phyloP scores from a whole-genome alignment of 2,113 vertebrate species.

The Thunnus thynnus region DNA sequence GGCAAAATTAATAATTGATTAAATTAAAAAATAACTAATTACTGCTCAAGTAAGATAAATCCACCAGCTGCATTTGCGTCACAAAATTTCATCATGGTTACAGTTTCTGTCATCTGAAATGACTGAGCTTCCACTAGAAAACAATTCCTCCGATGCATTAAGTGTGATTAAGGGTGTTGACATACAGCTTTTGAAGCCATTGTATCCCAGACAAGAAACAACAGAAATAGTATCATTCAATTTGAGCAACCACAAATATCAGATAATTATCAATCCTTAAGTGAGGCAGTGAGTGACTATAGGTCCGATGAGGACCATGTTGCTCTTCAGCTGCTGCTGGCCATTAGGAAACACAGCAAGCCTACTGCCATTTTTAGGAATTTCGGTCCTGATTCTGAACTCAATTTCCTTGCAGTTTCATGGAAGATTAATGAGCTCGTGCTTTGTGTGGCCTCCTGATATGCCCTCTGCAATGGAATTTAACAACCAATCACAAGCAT shows the following conservation, averaged over 20 bases:
- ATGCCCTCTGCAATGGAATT: slow-evolving; percentile 65
- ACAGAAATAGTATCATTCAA: slow-evolving; percentile 4
- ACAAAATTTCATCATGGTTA: neutral
- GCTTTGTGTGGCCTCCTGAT: slow-evolving; percentile 71
- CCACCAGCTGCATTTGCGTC: no score
- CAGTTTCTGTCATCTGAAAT: neutral
- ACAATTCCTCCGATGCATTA: slow-evolving; percentile 3
- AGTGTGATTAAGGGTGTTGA: slow-evolving; percentile 5
- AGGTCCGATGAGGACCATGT: slow-evolving; percentile 14
- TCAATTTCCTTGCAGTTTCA: slow-evolving; percentile 74
- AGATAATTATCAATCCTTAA: slow-evolving; percentile 40
- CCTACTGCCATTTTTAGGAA: slow-evolving; percentile 56
- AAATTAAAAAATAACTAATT: neutral
- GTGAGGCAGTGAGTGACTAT: slow-evolving; percentile 17
- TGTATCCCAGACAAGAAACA: slow-evolving; percentile 21
- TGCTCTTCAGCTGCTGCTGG: slow-evolving; percentile 29
- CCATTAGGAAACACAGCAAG: slow-evolving; percentile 18
- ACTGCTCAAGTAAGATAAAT: neutral
- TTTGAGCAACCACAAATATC: slow-evolving; percentile 4
- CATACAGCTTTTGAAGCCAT: neutral
- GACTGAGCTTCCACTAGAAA: neutral
- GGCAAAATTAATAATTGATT: no score
- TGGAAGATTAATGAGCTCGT: slow-evolving; percentile 79
- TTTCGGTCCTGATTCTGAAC: slow-evolving; percentile 65
- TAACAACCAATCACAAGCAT: slow-evolving; percentile 76